Conservation (phyloP, 2,113 vertebrate genomes). For the Rhipidura dahli region DNA sequence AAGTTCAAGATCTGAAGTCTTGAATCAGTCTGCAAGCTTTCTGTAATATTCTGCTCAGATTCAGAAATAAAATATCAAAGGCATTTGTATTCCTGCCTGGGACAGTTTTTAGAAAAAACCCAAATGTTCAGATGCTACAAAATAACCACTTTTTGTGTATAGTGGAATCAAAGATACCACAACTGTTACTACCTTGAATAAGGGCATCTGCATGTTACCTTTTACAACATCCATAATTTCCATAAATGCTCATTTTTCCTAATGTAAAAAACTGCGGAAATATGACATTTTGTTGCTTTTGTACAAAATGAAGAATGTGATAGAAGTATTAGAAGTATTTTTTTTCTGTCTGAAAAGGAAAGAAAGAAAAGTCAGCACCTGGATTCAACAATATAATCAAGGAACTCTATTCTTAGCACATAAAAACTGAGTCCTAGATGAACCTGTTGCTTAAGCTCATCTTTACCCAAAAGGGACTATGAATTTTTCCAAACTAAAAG, state of each 20-base stretch:
- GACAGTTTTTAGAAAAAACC: not conserved
- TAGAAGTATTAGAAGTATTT: not conserved
- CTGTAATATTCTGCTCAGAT: not conserved
- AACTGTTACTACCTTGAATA: not conserved
- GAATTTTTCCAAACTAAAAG: slow-evolving; percentile 11
- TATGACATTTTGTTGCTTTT: not conserved
- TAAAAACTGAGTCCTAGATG: not conserved
- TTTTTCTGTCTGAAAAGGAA: not conserved
- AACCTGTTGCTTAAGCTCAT: not conserved
- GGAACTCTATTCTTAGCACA: not conserved
- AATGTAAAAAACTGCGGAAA: not conserved
- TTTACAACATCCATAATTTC: not conserved
- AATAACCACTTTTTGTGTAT: not conserved
- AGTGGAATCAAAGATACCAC: not conserved
- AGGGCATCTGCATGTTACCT: not conserved
- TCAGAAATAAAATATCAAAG: not conserved
- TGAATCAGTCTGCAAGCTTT: not conserved
- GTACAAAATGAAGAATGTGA: not conserved
- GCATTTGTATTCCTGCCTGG: not conserved
- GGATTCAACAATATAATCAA: not conserved
- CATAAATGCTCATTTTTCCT: not conserved
- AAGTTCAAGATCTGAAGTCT: not conserved
- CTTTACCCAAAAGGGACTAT: not conserved
- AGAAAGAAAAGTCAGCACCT: not conserved
- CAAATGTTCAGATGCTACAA: not conserved